Evolutionary conservation across 2,888 invertebrate species (phyloP), one percentile per base, ranked within the genome.

Genomic region (Steromphala cineraria): DNA sequence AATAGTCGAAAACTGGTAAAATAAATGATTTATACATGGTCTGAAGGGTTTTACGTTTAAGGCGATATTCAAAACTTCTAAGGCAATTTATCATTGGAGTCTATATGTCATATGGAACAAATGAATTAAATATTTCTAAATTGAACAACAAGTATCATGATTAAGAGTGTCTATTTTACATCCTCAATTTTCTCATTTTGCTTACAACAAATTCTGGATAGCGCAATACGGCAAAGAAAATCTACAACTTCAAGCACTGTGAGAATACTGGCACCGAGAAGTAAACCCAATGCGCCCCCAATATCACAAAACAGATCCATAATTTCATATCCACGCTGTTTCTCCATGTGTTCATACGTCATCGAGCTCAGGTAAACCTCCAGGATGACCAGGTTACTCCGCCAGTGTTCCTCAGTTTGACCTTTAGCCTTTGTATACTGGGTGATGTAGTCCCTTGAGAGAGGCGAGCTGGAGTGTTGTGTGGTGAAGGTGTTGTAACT

Each of bases 211-310:
- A 46, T 8, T 46, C 46, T 46, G 46, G 46, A 46, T 5, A 46
- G 1, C 13, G 46, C 4, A 10, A 10, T 5, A 10, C 7, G 56
- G 62, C 86, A 46, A 46, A 46, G 10, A 13, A 10, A 85, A 75
- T 87, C 87, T 13, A 84, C 24, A 53, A 85, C 78, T 71, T 87
- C 87, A 53, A 84, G 81, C 19, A 85, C 78, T n/a, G 86, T 84
- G 36, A 87, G 81, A 21, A 87, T 81, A 62, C 86, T 87, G 55
- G 86, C 87, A 0, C 87, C 87, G 13, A 87, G 76, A n/a, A 87
- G 78, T 0, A 87, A 81, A 0, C 87, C 87, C 81, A 87, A 83
- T 52, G 82, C 84, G 1, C 87, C 87, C 4, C 87, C 87, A 0
- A 87, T 83, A 78, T 87, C 85, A 79, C 87, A 82, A 53, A 80